Base-by-base conservation (phyloP, 2,113 vertebrate species). In the Cinclus mexicanus region DNA sequence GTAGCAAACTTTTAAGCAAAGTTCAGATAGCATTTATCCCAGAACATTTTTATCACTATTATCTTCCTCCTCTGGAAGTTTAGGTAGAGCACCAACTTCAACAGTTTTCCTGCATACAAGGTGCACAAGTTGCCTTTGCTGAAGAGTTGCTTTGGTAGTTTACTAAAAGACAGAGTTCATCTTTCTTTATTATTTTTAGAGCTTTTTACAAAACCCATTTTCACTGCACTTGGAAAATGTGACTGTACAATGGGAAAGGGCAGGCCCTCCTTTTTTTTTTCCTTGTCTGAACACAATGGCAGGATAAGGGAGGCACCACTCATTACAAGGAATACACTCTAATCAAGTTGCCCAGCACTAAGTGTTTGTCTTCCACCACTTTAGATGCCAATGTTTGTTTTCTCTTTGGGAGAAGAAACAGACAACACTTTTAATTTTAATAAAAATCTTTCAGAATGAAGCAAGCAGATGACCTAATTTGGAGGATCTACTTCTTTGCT, bases 301-400 rank as follows among this genome's bases (percentile, higher is more conserved):
- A 97, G 97, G 97, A 97, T 96, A 95, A 97, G 97, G 97, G 96
- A 97, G 96, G 95, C 91, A 96, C 92, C 87, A 0, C 85, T 94
- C 84, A 83, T 90, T 96, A 87, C 82, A 93, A 87, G 94, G 89
- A 95, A 96, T 93, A 94, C 39, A 91, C 90, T 95, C 95, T 94
- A 96, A 94, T 97, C 96, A 91, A 91, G 77, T 56, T 95, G 87
- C 93, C 90, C 92, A 89, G 84, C 78, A 93, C 92, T 56, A 93
- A 91, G 78, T 78, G 82, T 92, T 95, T 61, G 8, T 90, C 93
- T 93, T 90, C 70, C 33, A 94, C 49, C 80, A 76, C 86, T 82
- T 68, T 61, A 90, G 47, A 87, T 93, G 92, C 86, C 94, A 94
- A 71, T 90, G 95, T 96, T 96, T 96, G 90, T 90, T 94, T 97